Percentiles rank a stretch among this genome's conserved stretches.
Conservation (phyloP, 2,113 vertebrate genomes). For the Scolopax mira region DNA sequence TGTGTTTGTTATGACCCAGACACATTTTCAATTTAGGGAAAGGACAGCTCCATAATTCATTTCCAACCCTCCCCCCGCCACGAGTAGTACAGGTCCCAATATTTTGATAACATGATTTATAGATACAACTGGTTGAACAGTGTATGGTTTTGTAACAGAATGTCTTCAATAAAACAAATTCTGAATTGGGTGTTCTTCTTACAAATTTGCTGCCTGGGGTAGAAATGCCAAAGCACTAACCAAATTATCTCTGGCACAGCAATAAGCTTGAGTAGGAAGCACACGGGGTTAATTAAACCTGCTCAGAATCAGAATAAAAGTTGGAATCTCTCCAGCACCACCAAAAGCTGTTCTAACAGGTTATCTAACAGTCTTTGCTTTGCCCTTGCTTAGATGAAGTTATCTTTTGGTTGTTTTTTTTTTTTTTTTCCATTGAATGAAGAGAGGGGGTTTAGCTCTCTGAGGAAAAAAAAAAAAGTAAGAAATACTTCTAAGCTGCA, state of each 20-base stretch:
- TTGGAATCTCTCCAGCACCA: not conserved
- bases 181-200: not conserved
- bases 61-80: fast-evolving
- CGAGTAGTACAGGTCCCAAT: not conserved
- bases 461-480: not conserved
- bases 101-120: not conserved
- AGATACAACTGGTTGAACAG: not conserved
- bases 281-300: not conserved
- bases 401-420: not conserved
- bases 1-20: not conserved
- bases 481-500: conserved; percentile 24
- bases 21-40: not conserved
- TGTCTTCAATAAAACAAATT: not conserved
- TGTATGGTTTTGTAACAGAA: not conserved
- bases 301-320: not conserved
- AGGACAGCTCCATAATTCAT: not conserved
- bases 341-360: not conserved
- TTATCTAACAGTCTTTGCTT: not conserved
- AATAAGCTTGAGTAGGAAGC: not conserved
- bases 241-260: not conserved
- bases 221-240: not conserved
- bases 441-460: not conserved
- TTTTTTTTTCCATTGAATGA: not conserved
- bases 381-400: conserved; percentile 2
- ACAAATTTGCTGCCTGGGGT: not conserved